Conservation (phyloP, 2,888 invertebrate genomes). For the Temnothorax rugatulus region DNA sequence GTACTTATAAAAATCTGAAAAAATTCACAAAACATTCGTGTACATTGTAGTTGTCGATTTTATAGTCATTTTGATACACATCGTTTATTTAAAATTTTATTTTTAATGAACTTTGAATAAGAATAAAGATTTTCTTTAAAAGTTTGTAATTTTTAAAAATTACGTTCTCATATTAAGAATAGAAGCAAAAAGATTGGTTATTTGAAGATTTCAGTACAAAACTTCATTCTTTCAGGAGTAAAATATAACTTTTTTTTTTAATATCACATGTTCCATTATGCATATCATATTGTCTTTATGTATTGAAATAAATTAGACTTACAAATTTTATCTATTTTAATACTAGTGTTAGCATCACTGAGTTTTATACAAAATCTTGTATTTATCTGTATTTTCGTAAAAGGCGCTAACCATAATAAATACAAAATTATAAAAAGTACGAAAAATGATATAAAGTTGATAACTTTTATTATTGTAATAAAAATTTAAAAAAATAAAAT, state of each 20-base stretch:
- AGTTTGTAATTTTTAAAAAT: background rate
- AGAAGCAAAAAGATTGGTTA: conserved; percentile 3
- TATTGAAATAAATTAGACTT: conserved; percentile 7
- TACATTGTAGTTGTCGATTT: too few species aligned
- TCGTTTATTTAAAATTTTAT: too few species aligned
- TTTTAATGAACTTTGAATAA: too few species aligned
- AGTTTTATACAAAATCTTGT: conserved; percentile 22
- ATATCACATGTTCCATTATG: background rate
- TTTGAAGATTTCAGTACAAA: conserved; percentile 17
- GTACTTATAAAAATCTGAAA: too few species aligned
- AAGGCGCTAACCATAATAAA: conserved; percentile 10
- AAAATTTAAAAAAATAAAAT: background rate
- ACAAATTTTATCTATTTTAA: background rate
- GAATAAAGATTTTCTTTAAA: too few species aligned
- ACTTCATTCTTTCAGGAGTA: too few species aligned
- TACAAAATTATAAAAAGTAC: conserved; percentile 19
- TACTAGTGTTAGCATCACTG: background rate
- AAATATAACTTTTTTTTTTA: too few species aligned
- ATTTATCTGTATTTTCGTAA: conserved; percentile 16
- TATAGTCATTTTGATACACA: too few species aligned
- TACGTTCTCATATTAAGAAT: background rate
- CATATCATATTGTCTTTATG: background rate
- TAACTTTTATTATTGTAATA: background rate
- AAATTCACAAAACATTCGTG: too few species aligned
- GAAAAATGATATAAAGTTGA: conserved; percentile 1